These are phyloP conservation scores for Berghia stephanieae DNA, from an alignment of 1,140 invertebrate genomes.

Conservation along the genomic window DNA sequence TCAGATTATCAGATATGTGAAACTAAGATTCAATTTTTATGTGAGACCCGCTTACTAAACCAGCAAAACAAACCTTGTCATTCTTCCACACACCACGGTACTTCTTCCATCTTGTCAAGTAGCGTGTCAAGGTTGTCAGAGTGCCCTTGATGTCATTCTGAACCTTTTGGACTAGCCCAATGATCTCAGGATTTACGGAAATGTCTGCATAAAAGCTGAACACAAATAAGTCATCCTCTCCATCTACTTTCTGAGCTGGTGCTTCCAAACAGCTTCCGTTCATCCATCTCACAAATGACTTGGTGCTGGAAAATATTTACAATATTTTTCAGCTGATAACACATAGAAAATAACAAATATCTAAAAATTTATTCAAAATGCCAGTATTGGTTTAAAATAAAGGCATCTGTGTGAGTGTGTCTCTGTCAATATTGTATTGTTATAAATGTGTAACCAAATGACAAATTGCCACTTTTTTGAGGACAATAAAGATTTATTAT, in stretches of 20 bases:
- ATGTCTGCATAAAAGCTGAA: slow-evolving; percentile 83
- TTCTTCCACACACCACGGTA: slow-evolving; percentile 83
- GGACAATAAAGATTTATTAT: too few species aligned
- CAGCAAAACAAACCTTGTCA: slow-evolving; percentile 78
- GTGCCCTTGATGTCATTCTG: slow-evolving; percentile 75
- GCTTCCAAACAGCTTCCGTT: slow-evolving; percentile 80
- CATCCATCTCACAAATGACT: slow-evolving; percentile 84
- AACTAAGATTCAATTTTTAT: too few species aligned
- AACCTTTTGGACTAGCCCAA: slow-evolving; percentile 74
- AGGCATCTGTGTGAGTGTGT: neutral
- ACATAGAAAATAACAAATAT: neutral
- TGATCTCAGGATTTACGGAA: slow-evolving; percentile 74
- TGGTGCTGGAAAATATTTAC: slow-evolving; percentile 69
- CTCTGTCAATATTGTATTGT: too few species aligned
- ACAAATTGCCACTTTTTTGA: too few species aligned
- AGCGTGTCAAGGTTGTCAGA: slow-evolving; percentile 73
- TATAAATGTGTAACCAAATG: too few species aligned
- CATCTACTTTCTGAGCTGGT: slow-evolving; percentile 71
- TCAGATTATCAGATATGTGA: too few species aligned
- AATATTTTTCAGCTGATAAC: too few species aligned
- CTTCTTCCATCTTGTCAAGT: slow-evolving; percentile 79
- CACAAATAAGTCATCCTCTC: slow-evolving; percentile 71
- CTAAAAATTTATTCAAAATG: neutral
- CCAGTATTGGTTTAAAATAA: neutral
- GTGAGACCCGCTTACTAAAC: too few species aligned